Evolutionary conservation across 2,797 vertebrate species (phyloP).

Genomic region (Poeciliopsis turneri): DNA sequence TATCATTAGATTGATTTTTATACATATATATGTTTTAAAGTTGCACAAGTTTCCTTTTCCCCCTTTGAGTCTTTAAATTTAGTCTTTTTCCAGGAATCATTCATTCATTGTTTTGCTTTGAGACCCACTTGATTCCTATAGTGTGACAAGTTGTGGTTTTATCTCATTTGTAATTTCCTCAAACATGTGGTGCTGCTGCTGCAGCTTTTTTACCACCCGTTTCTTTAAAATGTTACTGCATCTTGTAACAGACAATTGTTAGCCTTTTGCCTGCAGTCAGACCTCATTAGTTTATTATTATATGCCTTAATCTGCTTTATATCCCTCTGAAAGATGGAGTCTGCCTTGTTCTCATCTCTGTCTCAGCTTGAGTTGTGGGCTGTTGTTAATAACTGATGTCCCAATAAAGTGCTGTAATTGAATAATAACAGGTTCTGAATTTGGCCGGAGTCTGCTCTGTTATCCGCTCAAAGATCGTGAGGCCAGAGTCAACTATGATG

Average conservation of each 20-base stretch:
- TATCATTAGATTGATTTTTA: background rate
- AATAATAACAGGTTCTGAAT: conserved; percentile 74
- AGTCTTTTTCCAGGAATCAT: conserved; percentile 26
- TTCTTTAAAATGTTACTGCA: conserved; percentile 15
- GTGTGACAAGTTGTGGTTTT: conserved; percentile 47
- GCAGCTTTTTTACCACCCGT: conserved; percentile 3
- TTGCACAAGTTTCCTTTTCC: background rate
- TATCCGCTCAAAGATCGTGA: conserved; percentile 62
- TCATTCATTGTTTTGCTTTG: conserved; percentile 17
- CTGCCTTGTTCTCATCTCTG: conserved; percentile 28
- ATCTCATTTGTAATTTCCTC: conserved; percentile 36
- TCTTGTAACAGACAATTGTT: conserved; percentile 18
- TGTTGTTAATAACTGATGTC: conserved; percentile 50
- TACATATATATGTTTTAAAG: background rate
- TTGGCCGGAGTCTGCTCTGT: conserved; percentile 57
- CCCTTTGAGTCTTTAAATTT: background rate
- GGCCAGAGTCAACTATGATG: conserved; percentile 64
- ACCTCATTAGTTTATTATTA: conserved; percentile 15
- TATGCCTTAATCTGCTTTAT: conserved; percentile 15
- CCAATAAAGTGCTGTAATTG: conserved; percentile 63
- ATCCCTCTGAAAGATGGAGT: conserved; percentile 14
- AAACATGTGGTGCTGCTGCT: conserved; percentile 15
- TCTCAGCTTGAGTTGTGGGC: conserved; percentile 39
- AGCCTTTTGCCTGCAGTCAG: conserved; percentile 16
- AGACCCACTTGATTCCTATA: conserved; percentile 19